Evolutionary conservation across 1,140 invertebrate genomes (phyloP).

Genomic region (Ectropis grisescens): DNA sequence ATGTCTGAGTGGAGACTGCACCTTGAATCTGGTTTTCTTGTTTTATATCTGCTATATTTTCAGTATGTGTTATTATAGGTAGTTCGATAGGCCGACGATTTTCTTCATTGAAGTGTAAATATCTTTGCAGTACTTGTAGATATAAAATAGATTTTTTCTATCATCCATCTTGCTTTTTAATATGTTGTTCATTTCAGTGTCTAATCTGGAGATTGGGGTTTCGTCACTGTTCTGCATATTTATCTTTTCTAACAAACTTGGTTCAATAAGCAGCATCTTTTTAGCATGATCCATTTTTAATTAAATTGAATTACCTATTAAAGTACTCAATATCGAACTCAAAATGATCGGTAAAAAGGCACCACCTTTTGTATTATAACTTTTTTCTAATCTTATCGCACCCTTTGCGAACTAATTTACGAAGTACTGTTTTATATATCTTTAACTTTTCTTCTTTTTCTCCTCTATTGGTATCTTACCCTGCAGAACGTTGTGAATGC

Average conservation of each 20-base stretch:
- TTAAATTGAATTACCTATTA: slow-evolving; percentile 8
- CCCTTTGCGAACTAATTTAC: slow-evolving; percentile 9
- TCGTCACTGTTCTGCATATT: slow-evolving; percentile 11
- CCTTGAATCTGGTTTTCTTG: no score
- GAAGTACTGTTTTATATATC: slow-evolving; percentile 11
- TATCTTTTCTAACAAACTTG: slow-evolving; percentile 14
- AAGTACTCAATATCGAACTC: slow-evolving; percentile 13
- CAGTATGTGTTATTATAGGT: no score
- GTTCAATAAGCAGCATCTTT: slow-evolving; percentile 18
- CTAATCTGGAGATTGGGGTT: no score
- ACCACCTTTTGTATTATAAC: slow-evolving; percentile 9
- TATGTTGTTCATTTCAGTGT: no score
- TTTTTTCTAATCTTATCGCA: slow-evolving; percentile 4
- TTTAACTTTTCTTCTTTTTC: slow-evolving; percentile 12
- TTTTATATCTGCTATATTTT: no score
- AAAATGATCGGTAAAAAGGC: slow-evolving; percentile 19
- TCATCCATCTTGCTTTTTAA: no score
- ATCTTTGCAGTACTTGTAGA: no score
- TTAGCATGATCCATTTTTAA: slow-evolving; percentile 15
- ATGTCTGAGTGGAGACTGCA: no score
- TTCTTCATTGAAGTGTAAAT: no score
- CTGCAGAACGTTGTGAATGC: slow-evolving; percentile 7
- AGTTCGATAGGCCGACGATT: no score
- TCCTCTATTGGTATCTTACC: slow-evolving; percentile 14
- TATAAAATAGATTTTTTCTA: no score